Conservation (phyloP, 2,888 invertebrate genomes). For the Andrena minutula region DNA sequence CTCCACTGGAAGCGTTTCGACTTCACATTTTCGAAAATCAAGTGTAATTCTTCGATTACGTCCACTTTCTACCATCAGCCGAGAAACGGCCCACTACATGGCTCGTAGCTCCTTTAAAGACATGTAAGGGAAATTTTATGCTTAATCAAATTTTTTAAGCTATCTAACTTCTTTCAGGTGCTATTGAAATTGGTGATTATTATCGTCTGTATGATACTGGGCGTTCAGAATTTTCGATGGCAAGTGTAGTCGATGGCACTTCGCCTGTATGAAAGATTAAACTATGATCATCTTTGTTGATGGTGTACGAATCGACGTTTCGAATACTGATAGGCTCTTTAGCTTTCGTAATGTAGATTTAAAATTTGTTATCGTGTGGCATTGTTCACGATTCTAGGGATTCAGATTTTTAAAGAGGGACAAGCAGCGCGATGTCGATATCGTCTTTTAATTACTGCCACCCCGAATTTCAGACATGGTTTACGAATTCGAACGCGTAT, state of each 20-base stretch:
- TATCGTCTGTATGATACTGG: not conserved
- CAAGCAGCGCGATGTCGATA: not conserved
- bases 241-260: constrained; percentile 41
- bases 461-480: not conserved
- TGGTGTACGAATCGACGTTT: constrained; percentile 37
- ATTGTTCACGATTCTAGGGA: not conserved
- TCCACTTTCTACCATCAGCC: too few relatives aligned
- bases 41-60: too few relatives aligned
- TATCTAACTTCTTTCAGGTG: not conserved
- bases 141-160: too few relatives aligned
- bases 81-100: too few relatives aligned
- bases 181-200: not conserved
- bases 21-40: not conserved
- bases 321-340: not conserved
- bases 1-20: not conserved
- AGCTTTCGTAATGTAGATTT: constrained; percentile 5
- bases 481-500: constrained; percentile 18
- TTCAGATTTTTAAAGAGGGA: not conserved
- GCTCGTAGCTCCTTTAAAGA: too few relatives aligned
- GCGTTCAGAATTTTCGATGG: constrained; percentile 21
- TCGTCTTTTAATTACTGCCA: not conserved
- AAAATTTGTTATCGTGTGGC: not conserved
- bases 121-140: too few relatives aligned
- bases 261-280: constrained; percentile 47
- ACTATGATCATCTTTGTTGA: constrained; percentile 50